Base-by-base conservation (phyloP, 2,797 vertebrate species). In the Merluccius polli region DNA sequence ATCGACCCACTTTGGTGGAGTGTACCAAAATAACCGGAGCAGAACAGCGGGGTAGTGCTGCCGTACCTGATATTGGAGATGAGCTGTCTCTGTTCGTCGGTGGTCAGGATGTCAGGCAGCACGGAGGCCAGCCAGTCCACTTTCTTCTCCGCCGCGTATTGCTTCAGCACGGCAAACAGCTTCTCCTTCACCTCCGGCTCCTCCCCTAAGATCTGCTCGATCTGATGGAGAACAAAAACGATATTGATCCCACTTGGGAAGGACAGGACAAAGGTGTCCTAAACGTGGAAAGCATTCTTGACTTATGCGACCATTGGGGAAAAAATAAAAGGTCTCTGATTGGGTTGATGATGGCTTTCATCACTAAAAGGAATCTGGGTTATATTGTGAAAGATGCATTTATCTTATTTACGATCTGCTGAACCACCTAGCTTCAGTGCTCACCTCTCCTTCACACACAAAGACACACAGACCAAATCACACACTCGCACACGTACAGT, bases 41-140 rank as follows among this genome's bases (percentile, higher is more conserved):
- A 79, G 73, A 59, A 71, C 32, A 75, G 72, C 30, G 16, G 29
- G 21, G 4, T 44, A 38, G 75, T 82, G 82, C 21, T 1, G 59
- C n/a, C 3, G 59, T 94, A 99, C 97, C 98, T 97, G 95, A 98
- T 98, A 89, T 86, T 96, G 86, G 96, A 94, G 77, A 99, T 89
- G 70, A 99, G 95, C 31, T 95, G 95, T 18, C 92, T 93, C 4
- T 94, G 95, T 75, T 95, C 93, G 31, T 98, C 96, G 0, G 88
- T 93, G 78, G 90, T 94, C 80, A 99, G 94, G 2, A 94, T 92
- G 84, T 94, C 90, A 1, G 96, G 92, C 78, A 99, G 95, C 27
- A 94, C 90, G 0, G 90, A 87, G n/a, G 97, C 96, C 91, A 99
- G 81, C 91, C 93, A 93, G 18, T 99, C 97, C 13, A 97, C 96